phyloP scores from a whole-genome alignment of 2,113 vertebrate species.

The Scomber scombrus region DNA sequence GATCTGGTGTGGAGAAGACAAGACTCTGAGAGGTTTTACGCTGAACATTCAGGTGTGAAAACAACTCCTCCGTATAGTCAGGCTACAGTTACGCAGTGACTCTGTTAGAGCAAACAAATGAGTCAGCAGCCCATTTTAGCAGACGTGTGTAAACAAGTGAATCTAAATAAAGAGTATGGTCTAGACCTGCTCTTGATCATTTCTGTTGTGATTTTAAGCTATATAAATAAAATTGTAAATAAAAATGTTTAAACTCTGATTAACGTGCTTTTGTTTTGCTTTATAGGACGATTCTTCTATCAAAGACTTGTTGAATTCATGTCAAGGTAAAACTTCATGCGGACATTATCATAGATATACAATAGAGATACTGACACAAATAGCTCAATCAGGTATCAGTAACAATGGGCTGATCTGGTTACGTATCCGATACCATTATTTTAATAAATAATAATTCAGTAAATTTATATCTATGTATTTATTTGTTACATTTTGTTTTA shows the following conservation, averaged over 20 bases:
- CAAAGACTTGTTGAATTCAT: conserved; percentile 97
- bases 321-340: conserved; percentile 88
- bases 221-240: too few relatives aligned
- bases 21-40: conserved; percentile 91
- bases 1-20: conserved; percentile 87
- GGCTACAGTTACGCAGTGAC: neutral
- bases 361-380: neutral
- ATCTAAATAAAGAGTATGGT: neutral
- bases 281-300: conserved; percentile 94
- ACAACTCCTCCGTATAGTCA: neutral
- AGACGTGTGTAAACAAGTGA: neutral
- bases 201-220: neutral
- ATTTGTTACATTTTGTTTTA: too few relatives aligned
- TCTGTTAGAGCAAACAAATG: neutral
- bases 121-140: neutral
- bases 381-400: neutral
- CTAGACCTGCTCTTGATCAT: too few relatives aligned
- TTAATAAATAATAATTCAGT: too few relatives aligned
- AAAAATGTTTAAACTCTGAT: too few relatives aligned
- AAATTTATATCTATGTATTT: too few relatives aligned
- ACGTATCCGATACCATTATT: too few relatives aligned
- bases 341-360: neutral
- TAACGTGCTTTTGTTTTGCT: conserved; percentile 5
- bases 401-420: neutral
- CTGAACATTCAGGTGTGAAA: conserved; percentile 90